Evolutionary conservation across 2,888 invertebrate species (phyloP), one percentile per base, ranked within the genome.

Genomic region (Atrina japonica): DNA sequence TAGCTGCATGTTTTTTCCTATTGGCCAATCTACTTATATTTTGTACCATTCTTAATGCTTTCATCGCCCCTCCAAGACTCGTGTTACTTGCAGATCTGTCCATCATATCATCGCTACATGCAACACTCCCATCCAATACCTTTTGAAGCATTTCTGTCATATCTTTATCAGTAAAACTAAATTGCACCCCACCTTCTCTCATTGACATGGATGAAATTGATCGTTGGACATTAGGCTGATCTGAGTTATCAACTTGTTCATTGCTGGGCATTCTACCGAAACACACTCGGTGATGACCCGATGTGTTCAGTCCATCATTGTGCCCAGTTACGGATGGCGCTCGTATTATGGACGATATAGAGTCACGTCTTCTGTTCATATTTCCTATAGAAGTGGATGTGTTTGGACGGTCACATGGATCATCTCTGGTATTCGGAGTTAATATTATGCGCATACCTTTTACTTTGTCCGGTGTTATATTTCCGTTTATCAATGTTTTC

Each of bases 71-170:
- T 7, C 49, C 30, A n/a, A 61, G 11, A 61, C 49, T 49, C 18
- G 14, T 14, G 49, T 18, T 29, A 14, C 35, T 49, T 14, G 21
- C 11, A 2, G 29, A 23, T 35, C 35, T 29, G 25, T 43, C 45
- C 18, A 14, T 23, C 30, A 18, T 56, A 23, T 56, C 35, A 14
- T 56, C 56, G 1, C 18, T 40, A 9, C 23, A 14, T 11, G 27
- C 30, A 0, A 47, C 49, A n/a, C 49, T 30, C 25, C 66, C 66
- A 23, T 58, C 66, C n/a, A 66, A 29, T 18, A 66, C n/a, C 30
- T 49, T 66, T 9, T 58, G 58, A 35, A 66, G 45, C 66, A 66
- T 66, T n/a, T 58, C 58, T 14, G 58, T 66, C 66, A 58, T 66
- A 21, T 58, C 66, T 2, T 29, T 40, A 27, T 66, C 66, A 7